These are phyloP conservation scores for Tipula lateralis DNA, from an alignment of 2,888 invertebrate species.

Conservation along the genomic window DNA sequence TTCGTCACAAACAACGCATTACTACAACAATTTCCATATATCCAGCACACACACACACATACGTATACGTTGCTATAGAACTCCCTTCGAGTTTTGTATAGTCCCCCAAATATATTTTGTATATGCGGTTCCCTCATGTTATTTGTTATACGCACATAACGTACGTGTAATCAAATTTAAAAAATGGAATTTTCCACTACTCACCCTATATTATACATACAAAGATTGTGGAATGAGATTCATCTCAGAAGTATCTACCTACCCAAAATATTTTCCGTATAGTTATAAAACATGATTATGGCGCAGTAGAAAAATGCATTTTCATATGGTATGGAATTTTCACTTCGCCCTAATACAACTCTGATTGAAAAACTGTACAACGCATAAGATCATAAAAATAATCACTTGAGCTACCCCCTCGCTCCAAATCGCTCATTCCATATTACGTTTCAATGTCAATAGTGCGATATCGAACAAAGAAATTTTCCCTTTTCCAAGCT, in stretches of 20 bases:
- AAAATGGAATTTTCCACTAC: neutral
- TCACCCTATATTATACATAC: neutral
- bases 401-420: neutral
- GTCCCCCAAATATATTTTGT: neutral
- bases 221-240: neutral
- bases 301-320: neutral
- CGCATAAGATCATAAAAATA: neutral
- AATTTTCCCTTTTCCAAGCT: neutral
- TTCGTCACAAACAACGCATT: neutral
- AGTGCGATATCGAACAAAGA: neutral
- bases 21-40: neutral
- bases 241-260: neutral
- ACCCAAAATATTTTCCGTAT: neutral
- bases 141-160: neutral
- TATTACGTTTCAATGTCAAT: neutral
- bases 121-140: neutral
- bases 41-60: neutral
- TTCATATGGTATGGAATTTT: neutral
- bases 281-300: neutral
- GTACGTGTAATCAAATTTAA: neutral
- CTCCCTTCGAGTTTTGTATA: neutral
- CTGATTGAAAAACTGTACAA: neutral
- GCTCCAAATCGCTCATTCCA: neutral
- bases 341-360: neutral
- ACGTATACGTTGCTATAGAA: neutral